Base-by-base conservation (phyloP, 2,113 vertebrate species). In the Oxygymnocypris stewartii region DNA sequence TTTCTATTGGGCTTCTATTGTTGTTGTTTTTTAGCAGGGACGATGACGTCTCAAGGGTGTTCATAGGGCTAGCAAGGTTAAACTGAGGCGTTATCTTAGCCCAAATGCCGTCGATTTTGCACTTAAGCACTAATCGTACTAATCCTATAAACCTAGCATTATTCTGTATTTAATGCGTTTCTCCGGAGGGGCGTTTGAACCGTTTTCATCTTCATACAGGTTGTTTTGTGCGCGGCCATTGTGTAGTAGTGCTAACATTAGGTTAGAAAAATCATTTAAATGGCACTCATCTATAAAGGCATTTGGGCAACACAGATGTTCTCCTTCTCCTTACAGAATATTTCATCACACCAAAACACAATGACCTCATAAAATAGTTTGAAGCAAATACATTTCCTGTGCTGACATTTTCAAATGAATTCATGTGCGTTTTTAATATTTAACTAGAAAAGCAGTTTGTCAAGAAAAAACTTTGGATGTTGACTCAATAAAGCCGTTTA, bases 1-100 rank as follows among this genome's bases (percentile, higher is more conserved):
- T 31, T 31, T 31, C 28, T 31, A 31, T 31, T 31, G 28, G 28
- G 28, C 28, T 31, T 31, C 28, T 31, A 31, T 31, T 31, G 28
- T 31, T 31, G 28, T 31, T 31, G 28, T 31, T 31, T 31, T 31
- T 31, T 31, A 31, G 28, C 28, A 31, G 28, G 28, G 28, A 31
- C 28, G 69, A 84, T 74, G 23, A 75, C 49, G 28, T 54, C 65
- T 71, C 65, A 4, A 54, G 63, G 16, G 80, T 47, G 42, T 63
- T 44, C 8, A 1, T 77, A 25, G 16, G 59, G 65, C 63, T 71
- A 35, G 44, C 63, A 83, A 71, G 65, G 82, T 84, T 74, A 84
- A 57, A 84, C 31, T 20, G 23, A 73, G 49, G 49, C 12, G 16
- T 82, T 82, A 69, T 9, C 44, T 69, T 69, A 40, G 61, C 18